phyloP scores from a whole-genome alignment of 2,888 invertebrate species.

The Cheilosia urbana region DNA sequence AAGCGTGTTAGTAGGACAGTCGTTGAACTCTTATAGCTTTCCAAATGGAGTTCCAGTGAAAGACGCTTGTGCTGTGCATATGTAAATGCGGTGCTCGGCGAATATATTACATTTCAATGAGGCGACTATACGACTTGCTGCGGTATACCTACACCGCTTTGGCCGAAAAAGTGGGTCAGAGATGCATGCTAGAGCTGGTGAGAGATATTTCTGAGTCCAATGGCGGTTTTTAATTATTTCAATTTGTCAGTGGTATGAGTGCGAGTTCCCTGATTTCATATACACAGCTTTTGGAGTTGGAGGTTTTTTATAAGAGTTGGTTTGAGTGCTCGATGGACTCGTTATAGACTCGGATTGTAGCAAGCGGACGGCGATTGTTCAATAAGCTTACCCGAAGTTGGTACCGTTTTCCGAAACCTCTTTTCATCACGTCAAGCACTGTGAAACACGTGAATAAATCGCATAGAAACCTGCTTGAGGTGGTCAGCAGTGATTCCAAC shows the following conservation, averaged over 20 bases:
- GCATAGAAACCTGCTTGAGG: too few relatives aligned
- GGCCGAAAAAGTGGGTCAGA: conserved; percentile 34
- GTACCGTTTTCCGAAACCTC: too few relatives aligned
- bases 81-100: not conserved
- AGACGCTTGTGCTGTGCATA: conserved; percentile 4
- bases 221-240: conserved; percentile 14
- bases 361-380: too few relatives aligned
- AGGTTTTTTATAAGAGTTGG: too few relatives aligned
- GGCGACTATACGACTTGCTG: not conserved
- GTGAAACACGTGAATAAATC: too few relatives aligned
- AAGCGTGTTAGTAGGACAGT: conserved; percentile 64
- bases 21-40: conserved; percentile 40
- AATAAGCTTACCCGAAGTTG: too few relatives aligned
- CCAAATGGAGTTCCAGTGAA: conserved; percentile 25
- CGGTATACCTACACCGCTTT: not conserved
- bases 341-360: too few relatives aligned
- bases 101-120: conserved; percentile 35
- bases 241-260: not conserved
- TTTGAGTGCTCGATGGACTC: too few relatives aligned
- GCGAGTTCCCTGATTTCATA: not conserved
- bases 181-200: conserved; percentile 13
- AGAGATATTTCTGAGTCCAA: not conserved
- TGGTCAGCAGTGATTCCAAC: too few relatives aligned
- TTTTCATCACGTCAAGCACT: too few relatives aligned
- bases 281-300: not conserved